Conservation (phyloP, 2,888 invertebrate species). For the Xestia xanthographa region DNA sequence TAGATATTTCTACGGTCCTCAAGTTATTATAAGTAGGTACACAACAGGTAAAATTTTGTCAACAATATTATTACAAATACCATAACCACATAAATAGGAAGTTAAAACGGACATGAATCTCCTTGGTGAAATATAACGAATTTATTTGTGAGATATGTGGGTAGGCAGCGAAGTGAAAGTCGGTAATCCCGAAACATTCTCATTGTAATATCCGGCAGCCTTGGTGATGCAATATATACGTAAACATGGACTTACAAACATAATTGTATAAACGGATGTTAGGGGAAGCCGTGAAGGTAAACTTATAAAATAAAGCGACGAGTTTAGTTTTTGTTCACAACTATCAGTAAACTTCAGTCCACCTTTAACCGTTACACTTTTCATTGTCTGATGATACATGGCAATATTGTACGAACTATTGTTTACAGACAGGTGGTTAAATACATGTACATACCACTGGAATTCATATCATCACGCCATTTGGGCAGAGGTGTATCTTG, state of each 20-base stretch:
- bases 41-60: neutral
- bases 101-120: conserved; percentile 27
- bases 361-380: too few relatives aligned
- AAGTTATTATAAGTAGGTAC: neutral
- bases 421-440: neutral
- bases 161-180: conserved; percentile 29
- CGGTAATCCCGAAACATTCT: conserved; percentile 50
- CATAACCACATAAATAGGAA: conserved; percentile 6
- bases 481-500: neutral
- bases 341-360: neutral
- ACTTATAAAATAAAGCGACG: neutral
- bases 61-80: neutral
- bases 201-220: conserved; percentile 58
- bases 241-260: neutral
- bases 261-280: neutral
- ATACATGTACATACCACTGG: neutral
- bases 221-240: conserved; percentile 25
- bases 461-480: neutral
- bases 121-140: conserved; percentile 3
- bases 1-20: neutral
- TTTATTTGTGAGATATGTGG: conserved; percentile 18
- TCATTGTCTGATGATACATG: too few relatives aligned
- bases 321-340: neutral
- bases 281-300: neutral
- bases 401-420: too few relatives aligned